Conservation (phyloP, 2,888 invertebrate species). For the Liodrosophila aerea region DNA sequence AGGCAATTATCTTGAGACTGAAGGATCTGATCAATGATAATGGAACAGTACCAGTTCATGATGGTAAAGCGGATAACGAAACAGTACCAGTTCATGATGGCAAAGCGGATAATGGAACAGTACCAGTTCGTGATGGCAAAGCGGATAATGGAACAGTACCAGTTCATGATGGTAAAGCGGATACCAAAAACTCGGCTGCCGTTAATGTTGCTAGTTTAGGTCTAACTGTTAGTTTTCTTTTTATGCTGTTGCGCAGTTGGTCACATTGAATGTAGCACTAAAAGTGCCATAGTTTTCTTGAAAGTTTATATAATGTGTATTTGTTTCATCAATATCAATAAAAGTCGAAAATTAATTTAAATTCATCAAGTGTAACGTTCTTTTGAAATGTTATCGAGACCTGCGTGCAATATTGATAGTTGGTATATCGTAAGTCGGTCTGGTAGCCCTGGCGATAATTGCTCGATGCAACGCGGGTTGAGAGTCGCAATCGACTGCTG, state of each 20-base stretch:
- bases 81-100: too few relatives aligned
- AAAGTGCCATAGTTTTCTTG: slow-evolving; percentile 34
- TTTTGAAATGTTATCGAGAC: too few relatives aligned
- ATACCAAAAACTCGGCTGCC: slow-evolving; percentile 61
- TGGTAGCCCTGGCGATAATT: too few relatives aligned
- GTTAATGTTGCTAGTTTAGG: slow-evolving; percentile 37
- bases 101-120: too few relatives aligned
- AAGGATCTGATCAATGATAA: slow-evolving; percentile 80
- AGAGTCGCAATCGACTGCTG: too few relatives aligned
- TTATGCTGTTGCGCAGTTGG: slow-evolving; percentile 38
- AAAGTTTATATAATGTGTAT: slow-evolving; percentile 22
- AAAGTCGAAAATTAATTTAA: slow-evolving; percentile 24
- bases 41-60: slow-evolving; percentile 80
- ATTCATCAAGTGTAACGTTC: too few relatives aligned
- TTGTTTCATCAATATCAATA: slow-evolving; percentile 36
- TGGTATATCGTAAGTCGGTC: too few relatives aligned
- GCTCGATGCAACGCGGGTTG: too few relatives aligned
- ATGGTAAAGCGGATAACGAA: too few relatives aligned
- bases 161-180: slow-evolving; percentile 75
- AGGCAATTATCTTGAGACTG: slow-evolving; percentile 84
- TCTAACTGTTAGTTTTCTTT: slow-evolving; percentile 27
- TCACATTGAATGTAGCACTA: slow-evolving; percentile 23
- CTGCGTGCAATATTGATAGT: too few relatives aligned
- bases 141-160: slow-evolving; percentile 82
- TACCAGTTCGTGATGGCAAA: too few relatives aligned